Percentiles rank a stretch among this genome's conserved stretches.
These are phyloP conservation scores for Bugula neritina DNA, from an alignment of 2,888 invertebrate species.

Conservation along the genomic window DNA sequence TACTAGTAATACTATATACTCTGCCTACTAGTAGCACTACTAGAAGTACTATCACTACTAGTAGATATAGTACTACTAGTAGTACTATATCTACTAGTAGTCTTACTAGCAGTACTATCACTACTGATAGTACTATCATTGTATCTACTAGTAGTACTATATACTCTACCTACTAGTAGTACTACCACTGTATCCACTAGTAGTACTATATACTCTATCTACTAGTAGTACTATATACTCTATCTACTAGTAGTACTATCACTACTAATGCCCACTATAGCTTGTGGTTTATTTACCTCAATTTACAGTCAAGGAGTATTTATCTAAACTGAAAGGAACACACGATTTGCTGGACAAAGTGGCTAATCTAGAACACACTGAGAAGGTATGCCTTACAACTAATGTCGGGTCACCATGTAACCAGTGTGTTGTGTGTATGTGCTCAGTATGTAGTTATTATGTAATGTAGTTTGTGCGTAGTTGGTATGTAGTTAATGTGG, in stretches of 20 bases:
- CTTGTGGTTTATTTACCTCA: no score
- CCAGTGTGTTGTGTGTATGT: neutral
- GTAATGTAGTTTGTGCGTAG: neutral
- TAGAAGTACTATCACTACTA: no score
- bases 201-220: neutral
- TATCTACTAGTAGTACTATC: neutral
- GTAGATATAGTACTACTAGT: no score
- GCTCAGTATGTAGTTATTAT: neutral
- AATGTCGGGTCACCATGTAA: no score
- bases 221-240: neutral
- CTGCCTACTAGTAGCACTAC: no score
- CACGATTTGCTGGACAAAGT: conserved; percentile 75
- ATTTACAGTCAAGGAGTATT: conserved; percentile 61
- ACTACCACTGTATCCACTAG: neutral
- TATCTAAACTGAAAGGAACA: conserved; percentile 65
- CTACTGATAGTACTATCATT: no score
- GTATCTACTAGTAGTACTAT: no score
- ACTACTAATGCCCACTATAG: no score
- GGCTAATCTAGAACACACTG: conserved; percentile 35
- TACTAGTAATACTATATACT: no score
- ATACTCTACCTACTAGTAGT: neutral
- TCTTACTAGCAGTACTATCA: no score
- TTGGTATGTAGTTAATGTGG: neutral
- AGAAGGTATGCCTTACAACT: conserved; percentile 28
- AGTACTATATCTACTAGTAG: no score